Conservation (phyloP, 2,888 invertebrate genomes). For the Sisyra nigra region DNA sequence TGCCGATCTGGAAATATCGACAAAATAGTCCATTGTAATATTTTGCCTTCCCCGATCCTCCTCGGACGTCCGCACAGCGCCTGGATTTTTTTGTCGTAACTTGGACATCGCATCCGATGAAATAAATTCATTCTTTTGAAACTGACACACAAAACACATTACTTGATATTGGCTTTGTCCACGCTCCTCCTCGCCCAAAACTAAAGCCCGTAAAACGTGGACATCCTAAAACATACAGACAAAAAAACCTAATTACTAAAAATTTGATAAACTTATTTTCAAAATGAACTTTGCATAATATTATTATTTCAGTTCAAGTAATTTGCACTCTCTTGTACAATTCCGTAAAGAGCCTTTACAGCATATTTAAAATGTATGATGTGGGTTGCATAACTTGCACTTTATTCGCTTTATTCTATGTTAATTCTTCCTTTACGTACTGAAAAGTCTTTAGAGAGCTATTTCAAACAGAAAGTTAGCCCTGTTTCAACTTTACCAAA, state of each 20-base stretch:
- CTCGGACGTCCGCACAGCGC: slow-evolving; percentile 64
- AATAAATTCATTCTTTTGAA: slow-evolving; percentile 84
- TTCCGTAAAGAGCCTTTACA: too few relatives aligned
- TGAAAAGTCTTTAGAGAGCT: too few relatives aligned
- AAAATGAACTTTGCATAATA: too few relatives aligned
- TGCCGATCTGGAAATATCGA: slow-evolving; percentile 48
- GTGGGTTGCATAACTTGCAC: too few relatives aligned
- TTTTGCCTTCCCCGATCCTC: slow-evolving; percentile 76
- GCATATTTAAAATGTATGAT: too few relatives aligned
- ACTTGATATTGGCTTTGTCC: slow-evolving; percentile 80
- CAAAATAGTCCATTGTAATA: slow-evolving; percentile 68
- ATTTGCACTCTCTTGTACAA: too few relatives aligned
- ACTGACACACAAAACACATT: slow-evolving; percentile 81
- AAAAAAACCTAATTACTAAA: slow-evolving; percentile 2
- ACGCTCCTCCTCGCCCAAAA: slow-evolving; percentile 83
- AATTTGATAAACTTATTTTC: too few relatives aligned
- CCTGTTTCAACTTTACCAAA: too few relatives aligned
- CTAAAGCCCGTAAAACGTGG: slow-evolving; percentile 74
- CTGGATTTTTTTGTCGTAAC: slow-evolving; percentile 55
- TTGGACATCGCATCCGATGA: slow-evolving; percentile 95
- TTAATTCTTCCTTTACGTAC: too few relatives aligned
- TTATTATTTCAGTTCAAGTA: too few relatives aligned
- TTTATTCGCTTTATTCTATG: too few relatives aligned
- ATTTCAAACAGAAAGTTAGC: too few relatives aligned
- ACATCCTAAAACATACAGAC: slow-evolving; percentile 53